phyloP scores from a whole-genome alignment of 2,113 vertebrate genomes.

The Sporophila hypoxantha region DNA sequence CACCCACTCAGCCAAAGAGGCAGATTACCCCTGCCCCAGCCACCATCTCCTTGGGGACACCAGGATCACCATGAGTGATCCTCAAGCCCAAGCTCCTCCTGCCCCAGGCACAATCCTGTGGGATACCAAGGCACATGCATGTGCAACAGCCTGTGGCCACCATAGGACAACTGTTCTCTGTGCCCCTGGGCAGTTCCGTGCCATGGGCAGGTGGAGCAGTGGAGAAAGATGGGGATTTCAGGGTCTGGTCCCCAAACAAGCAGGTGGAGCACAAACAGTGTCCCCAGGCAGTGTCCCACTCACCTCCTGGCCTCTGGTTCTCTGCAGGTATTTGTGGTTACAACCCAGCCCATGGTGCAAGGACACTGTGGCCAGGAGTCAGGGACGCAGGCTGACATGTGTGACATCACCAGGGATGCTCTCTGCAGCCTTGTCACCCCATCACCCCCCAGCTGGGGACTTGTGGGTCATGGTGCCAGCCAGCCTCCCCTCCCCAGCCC shows the following conservation, averaged over 20 bases:
- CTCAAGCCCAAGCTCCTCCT: rapidly evolving
- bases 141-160: neutral
- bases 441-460: rapidly evolving
- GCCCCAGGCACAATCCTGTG: rapidly evolving
- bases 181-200: neutral
- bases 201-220: rapidly evolving
- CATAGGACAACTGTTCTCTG: neutral
- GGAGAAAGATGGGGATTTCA: neutral
- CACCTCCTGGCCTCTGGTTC: neutral
- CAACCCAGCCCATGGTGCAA: neutral
- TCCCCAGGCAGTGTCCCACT: neutral
- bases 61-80: neutral
- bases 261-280: neutral
- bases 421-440: neutral
- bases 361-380: neutral
- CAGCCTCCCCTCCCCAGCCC: neutral
- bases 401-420: neutral
- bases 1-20: neutral
- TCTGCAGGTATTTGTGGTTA: neutral
- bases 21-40: neutral
- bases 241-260: neutral
- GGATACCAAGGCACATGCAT: rapidly evolving
- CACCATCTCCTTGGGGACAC: neutral
- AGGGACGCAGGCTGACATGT: rapidly evolving
- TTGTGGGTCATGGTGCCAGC: neutral